Percentiles rank a stretch among this genome's conserved stretches.
These are phyloP conservation scores for Drosophila elegans DNA, from an alignment of 1,140 invertebrate genomes.

Conservation along the genomic window DNA sequence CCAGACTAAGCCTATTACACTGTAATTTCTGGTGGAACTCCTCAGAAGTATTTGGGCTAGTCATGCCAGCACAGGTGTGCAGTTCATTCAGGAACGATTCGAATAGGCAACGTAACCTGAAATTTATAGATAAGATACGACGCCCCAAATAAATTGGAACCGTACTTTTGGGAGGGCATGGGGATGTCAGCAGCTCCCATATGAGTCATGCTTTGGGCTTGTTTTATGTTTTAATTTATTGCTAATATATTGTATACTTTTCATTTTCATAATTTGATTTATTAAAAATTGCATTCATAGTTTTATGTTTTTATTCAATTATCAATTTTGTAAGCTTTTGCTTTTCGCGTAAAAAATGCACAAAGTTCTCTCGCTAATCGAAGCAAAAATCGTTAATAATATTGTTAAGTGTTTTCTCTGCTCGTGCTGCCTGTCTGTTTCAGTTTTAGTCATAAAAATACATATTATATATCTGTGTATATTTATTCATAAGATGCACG, in stretches of 20 bases:
- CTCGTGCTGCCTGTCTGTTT: conserved; percentile 42
- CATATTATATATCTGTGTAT: conserved; percentile 69
- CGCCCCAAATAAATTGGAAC: conserved; percentile 7
- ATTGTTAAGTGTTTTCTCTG: conserved; percentile 67
- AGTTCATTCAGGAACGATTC: conserved; percentile 14
- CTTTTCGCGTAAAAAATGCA: conserved; percentile 78
- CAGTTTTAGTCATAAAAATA: conserved; percentile 75
- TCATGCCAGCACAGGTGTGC: conserved; percentile 10
- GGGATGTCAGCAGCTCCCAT: background rate
- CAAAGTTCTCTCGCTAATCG: conserved; percentile 76
- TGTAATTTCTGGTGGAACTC: background rate
- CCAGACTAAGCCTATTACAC: conserved; percentile 7
- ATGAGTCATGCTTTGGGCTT: conserved; percentile 31
- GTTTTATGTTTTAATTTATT: conserved; percentile 65
- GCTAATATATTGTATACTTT: conserved; percentile 69
- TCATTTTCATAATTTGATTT: conserved; percentile 79
- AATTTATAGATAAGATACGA: conserved; percentile 50
- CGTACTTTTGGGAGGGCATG: conserved; percentile 2
- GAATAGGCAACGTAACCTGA: background rate
- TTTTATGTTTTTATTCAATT: conserved; percentile 61
- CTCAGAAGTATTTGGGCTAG: conserved; percentile 6
- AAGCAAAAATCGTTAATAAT: conserved; percentile 79
- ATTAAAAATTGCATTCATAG: conserved; percentile 77
- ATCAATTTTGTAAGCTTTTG: conserved; percentile 79
- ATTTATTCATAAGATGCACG: conserved; percentile 79